These are phyloP conservation scores for Halcyon leucocephala DNA, from an alignment of 2,797 vertebrate species.

Conservation along the genomic window DNA sequence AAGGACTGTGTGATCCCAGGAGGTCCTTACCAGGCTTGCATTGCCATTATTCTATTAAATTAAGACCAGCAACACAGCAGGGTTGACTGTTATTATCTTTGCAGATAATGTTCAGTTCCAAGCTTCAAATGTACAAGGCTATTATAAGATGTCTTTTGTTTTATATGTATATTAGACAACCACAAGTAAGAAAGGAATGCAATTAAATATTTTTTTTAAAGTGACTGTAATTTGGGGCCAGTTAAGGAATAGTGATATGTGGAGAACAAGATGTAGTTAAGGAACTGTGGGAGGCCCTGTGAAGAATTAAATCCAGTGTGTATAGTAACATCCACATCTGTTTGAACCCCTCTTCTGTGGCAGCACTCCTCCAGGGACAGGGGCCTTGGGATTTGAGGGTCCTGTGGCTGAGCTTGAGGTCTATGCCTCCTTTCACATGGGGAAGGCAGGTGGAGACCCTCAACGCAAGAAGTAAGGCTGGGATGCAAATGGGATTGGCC, in stretches of 20 bases:
- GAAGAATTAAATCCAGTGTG: neutral
- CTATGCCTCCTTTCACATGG: fast-evolving
- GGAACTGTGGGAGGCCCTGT: neutral
- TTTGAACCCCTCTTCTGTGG: neutral
- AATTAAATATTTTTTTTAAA: neutral
- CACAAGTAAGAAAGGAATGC: neutral
- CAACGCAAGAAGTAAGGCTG: neutral
- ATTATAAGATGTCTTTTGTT: neutral
- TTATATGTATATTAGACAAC: neutral
- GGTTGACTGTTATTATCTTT: neutral
- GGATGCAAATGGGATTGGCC: neutral
- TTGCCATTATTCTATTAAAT: conserved; percentile 36
- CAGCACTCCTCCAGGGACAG: neutral
- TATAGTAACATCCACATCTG: neutral
- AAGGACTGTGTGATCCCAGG: neutral
- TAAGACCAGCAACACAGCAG: neutral
- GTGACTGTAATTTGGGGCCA: neutral
- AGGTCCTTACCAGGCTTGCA: neutral
- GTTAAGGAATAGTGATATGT: neutral
- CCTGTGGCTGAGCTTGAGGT: neutral
- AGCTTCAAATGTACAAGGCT: neutral
- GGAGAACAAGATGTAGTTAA: neutral
- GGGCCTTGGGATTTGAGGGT: neutral
- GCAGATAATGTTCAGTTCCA: neutral
- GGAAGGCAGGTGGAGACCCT: neutral